Evolutionary conservation across 2,113 vertebrate genomes (phyloP).

Genomic region (Podiceps cristatus): DNA sequence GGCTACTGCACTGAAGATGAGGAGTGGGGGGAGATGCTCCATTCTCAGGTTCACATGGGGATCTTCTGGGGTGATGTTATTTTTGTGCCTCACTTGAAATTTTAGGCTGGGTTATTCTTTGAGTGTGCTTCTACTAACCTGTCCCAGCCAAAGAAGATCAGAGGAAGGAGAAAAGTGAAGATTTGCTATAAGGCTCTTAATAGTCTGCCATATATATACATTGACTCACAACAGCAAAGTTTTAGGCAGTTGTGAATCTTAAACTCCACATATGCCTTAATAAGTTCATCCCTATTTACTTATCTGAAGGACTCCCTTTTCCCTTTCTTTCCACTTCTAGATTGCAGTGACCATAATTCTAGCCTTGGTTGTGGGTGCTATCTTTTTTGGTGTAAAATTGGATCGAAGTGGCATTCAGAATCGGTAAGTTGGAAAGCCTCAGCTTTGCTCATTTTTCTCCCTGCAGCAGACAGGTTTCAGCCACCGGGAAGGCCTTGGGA

Average conservation of each 20-base stretch:
- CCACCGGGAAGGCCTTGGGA: background rate
- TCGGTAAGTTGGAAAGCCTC: conserved; percentile 36
- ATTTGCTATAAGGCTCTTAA: background rate
- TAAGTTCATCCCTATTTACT: background rate
- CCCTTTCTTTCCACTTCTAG: conserved; percentile 14
- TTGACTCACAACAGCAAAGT: background rate
- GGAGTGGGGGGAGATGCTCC: background rate
- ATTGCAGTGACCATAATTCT: conserved; percentile 43
- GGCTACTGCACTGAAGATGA: background rate
- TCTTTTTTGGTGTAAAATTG: conserved; percentile 66
- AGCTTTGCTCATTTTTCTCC: background rate
- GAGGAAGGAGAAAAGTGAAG: background rate
- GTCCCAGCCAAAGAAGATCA: background rate
- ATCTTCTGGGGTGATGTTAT: background rate
- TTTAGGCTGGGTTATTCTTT: background rate
- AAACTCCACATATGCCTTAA: background rate
- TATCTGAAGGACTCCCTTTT: background rate
- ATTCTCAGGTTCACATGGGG: background rate
- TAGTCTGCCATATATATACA: background rate
- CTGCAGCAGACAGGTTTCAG: background rate
- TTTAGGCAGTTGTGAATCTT: background rate
- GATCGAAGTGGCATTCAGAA: conserved; percentile 72
- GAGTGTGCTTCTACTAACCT: background rate
- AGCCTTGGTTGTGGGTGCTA: conserved; percentile 70
- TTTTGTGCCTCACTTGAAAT: background rate